Percentiles rank a stretch among this genome's conserved stretches.
phyloP scores from a whole-genome alignment of 2,113 vertebrate genomes.

The Pipra filicauda region DNA sequence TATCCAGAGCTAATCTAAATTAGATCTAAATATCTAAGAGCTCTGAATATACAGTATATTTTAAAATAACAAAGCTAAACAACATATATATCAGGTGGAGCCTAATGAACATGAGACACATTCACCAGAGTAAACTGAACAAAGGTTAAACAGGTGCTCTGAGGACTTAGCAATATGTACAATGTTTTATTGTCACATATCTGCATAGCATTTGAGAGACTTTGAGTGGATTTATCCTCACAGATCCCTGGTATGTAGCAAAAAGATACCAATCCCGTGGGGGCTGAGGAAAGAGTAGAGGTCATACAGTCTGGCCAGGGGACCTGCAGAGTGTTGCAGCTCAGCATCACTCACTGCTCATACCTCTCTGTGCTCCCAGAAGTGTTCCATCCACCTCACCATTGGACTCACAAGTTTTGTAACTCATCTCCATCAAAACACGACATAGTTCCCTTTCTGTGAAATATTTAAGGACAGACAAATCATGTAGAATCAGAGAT shows the following conservation, averaged over 20 bases:
- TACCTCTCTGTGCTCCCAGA: accelerated
- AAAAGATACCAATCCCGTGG: not conserved
- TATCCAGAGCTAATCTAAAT: not conserved
- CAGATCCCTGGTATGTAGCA: not conserved
- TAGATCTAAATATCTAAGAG: not conserved
- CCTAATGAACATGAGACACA: not conserved
- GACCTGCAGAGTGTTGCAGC: accelerated
- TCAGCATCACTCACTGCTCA: accelerated
- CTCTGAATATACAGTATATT: not conserved
- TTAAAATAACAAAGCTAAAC: not conserved
- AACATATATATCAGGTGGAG: not conserved
- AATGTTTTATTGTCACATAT: not conserved
- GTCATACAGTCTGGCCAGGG: not conserved
- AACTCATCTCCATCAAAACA: not conserved
- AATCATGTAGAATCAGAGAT: not conserved
- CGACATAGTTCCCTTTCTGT: not conserved
- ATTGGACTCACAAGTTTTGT: accelerated
- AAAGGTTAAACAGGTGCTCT: not conserved
- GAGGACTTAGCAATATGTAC: not conserved
- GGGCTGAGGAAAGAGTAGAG: not conserved
- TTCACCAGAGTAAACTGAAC: not conserved
- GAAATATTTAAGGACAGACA: not conserved
- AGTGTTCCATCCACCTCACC: not conserved
- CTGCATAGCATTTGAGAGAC: not conserved
- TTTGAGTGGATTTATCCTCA: not conserved